Conservation (phyloP, 2,113 vertebrate genomes). For the Leucopsar rothschildi region DNA sequence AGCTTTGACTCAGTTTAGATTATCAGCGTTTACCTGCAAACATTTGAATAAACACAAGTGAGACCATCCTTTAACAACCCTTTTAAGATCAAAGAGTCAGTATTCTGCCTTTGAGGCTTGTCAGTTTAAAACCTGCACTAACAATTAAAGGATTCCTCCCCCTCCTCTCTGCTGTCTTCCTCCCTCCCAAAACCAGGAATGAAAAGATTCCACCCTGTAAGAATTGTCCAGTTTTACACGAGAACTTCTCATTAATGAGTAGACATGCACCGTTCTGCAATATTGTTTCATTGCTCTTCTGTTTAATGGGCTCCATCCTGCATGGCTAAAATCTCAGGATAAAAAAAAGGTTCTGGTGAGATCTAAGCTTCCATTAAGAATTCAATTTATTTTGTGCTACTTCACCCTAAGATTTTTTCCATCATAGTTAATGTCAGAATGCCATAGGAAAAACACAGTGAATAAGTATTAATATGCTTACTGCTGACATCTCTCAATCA, state of each 20-base stretch:
- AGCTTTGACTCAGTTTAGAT: slow-evolving; percentile 67
- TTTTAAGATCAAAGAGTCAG: slow-evolving; percentile 65
- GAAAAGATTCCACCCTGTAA: slow-evolving; percentile 40
- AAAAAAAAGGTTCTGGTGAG: not conserved
- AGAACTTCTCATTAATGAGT: slow-evolving; percentile 15
- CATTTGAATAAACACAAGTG: slow-evolving; percentile 62
- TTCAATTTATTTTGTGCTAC: not conserved
- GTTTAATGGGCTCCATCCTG: not conserved
- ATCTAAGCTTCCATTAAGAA: slow-evolving; percentile 24
- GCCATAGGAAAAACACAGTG: not conserved
- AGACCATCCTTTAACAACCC: slow-evolving; percentile 64
- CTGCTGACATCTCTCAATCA: not conserved
- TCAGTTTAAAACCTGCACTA: slow-evolving; percentile 49
- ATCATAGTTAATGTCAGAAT: slow-evolving; percentile 7
- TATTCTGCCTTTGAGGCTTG: slow-evolving; percentile 66
- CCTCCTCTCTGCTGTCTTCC: slow-evolving; percentile 15
- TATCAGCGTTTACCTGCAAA: slow-evolving; percentile 70
- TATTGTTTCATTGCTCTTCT: slow-evolving; percentile 20
- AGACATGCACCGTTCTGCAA: not conserved
- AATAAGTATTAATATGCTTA: not conserved
- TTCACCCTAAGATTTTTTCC: slow-evolving; percentile 25
- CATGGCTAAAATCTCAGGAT: not conserved
- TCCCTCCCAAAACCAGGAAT: slow-evolving; percentile 10
- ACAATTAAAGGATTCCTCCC: slow-evolving; percentile 60
- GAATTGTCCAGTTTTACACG: slow-evolving; percentile 11